A percentile compares a stretch with the other conserved stretches of the same genome.
Evolutionary conservation across 2,797 vertebrate species (phyloP).

Genomic region (Eospalax fontanierii): DNA sequence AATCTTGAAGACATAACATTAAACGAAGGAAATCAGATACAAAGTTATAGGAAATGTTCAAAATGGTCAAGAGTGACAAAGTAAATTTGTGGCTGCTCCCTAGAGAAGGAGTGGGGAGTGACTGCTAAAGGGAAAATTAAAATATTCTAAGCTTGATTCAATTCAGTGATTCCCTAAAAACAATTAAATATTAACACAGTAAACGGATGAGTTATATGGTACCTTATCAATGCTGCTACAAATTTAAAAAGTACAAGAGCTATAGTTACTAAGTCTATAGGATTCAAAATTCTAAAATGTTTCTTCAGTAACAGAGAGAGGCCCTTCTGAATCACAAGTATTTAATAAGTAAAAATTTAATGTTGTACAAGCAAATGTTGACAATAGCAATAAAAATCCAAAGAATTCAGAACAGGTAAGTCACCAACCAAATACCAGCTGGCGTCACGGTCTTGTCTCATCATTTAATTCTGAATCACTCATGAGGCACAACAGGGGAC

Average conservation of each 20-base stretch:
- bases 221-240: neutral
- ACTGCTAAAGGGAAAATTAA: neutral
- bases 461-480: neutral
- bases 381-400: neutral
- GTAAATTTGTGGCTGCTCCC: neutral
- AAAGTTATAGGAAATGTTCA: neutral
- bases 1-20: neutral
- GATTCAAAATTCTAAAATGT: slow-evolving; percentile 20
- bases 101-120: neutral
- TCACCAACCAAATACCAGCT: neutral
- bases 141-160: neutral
- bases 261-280: neutral
- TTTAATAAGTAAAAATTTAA: slow-evolving; percentile 22
- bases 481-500: neutral
- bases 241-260: slow-evolving; percentile 23
- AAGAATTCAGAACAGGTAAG: neutral
- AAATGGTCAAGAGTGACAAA: neutral
- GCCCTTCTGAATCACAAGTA: neutral
- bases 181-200: neutral
- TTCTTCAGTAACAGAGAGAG: slow-evolving; percentile 40
- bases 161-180: neutral
- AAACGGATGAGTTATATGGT: neutral
- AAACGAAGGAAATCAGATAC: neutral
- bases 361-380: neutral
- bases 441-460: neutral